Conservation (phyloP, 1,140 invertebrate species). For the Drosophila teissieri region DNA sequence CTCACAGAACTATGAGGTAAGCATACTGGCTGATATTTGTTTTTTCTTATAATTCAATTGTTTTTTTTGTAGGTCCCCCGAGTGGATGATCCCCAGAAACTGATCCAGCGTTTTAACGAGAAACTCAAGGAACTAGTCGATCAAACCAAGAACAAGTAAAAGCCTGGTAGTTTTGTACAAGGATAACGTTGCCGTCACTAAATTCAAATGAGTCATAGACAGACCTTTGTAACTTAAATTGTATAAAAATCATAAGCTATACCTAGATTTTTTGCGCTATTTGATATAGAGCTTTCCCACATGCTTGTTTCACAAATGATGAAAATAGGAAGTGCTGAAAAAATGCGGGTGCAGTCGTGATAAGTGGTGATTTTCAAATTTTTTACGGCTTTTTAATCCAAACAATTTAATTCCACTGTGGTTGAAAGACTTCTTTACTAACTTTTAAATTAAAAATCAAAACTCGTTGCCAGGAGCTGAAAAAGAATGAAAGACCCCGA, state of each 20-base stretch:
- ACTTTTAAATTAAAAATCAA: no score
- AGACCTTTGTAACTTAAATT: background rate
- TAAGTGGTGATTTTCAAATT: no score
- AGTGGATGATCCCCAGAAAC: conserved; percentile 90
- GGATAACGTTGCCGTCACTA: conserved; percentile 7
- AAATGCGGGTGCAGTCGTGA: no score
- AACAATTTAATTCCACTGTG: no score
- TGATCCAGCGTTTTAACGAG: conserved; percentile 88
- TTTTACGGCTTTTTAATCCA: no score
- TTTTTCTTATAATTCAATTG: background rate
- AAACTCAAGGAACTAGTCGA: conserved; percentile 87
- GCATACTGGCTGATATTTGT: no score
- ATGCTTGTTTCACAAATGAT: no score
- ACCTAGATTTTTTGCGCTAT: background rate
- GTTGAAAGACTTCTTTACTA: no score
- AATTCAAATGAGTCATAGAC: conserved; percentile 15
- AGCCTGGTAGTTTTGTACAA: conserved; percentile 5
- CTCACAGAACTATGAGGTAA: conserved; percentile 93
- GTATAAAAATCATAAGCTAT: background rate
- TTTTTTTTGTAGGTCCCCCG: conserved; percentile 89
- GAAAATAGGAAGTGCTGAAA: no score
- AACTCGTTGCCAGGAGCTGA: no score
- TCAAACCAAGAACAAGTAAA: conserved; percentile 85
- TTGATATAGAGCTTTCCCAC: background rate
- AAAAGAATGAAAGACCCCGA: no score